Percentiles rank a stretch among this genome's conserved stretches.
These are phyloP conservation scores for Homarus gammarus DNA, from an alignment of 2,888 invertebrate species.

Conservation along the genomic window DNA sequence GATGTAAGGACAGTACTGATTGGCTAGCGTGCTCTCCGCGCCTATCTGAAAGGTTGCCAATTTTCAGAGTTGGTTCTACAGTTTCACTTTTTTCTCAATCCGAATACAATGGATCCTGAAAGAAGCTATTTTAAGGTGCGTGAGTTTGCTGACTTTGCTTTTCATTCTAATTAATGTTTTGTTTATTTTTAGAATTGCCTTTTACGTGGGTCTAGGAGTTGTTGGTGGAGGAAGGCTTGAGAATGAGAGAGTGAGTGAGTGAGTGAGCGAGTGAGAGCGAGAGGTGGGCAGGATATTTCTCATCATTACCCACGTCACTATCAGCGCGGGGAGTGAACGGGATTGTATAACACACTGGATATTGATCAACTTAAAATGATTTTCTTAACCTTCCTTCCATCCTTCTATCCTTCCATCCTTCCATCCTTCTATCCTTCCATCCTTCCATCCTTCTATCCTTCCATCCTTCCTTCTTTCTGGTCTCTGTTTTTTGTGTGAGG, in stretches of 20 bases:
- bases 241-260: conserved; percentile 7
- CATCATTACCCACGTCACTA: conserved; percentile 19
- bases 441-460: conserved; percentile 16
- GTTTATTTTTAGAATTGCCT: conserved; percentile 14
- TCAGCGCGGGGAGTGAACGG: background rate
- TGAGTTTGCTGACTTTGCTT: background rate
- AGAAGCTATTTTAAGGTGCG: background rate
- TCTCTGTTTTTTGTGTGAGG: too few relatives aligned
- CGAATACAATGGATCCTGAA: conserved; percentile 21
- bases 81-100: conserved; percentile 16
- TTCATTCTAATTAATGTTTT: conserved; percentile 7
- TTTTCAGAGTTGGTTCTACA: conserved; percentile 58
- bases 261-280: background rate
- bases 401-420: conserved; percentile 1
- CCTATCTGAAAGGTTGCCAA: conserved; percentile 68
- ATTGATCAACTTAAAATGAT: conserved; percentile 45
- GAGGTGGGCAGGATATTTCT: background rate
- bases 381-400: conserved; percentile 36
- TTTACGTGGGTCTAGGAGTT: too few relatives aligned
- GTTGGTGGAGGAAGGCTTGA: background rate
- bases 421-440: too few relatives aligned
- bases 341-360: conserved; percentile 38
- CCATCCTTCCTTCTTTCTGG: too few relatives aligned
- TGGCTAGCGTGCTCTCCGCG: conserved; percentile 60
- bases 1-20: conserved; percentile 69